Percentiles rank a stretch among this genome's conserved stretches.
Conservation (phyloP, 2,113 vertebrate genomes). For the Solea senegalensis region DNA sequence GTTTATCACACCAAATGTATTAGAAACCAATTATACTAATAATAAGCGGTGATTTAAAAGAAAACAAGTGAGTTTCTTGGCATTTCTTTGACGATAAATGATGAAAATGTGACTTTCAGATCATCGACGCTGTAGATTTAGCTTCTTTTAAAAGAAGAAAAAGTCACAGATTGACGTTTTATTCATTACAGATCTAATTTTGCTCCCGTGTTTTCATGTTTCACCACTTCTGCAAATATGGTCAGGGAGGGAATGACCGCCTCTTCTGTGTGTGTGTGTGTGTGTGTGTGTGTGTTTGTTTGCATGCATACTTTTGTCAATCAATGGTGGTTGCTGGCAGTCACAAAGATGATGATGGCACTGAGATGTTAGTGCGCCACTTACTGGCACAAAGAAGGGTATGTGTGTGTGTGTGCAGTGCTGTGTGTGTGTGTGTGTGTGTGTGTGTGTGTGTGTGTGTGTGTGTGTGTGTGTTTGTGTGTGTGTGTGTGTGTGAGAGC, state of each 20-base stretch:
- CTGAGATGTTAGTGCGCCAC: conserved; percentile 96
- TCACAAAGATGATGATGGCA: conserved; percentile 92
- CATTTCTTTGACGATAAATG: too few species aligned
- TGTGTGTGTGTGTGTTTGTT: conserved; percentile 60
- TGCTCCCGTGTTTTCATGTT: background rate
- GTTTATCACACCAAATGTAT: too few species aligned
- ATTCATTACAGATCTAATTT: background rate
- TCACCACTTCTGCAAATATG: conserved; percentile 10
- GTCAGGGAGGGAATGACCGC: conserved; percentile 42
- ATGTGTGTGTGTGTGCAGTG: conserved; percentile 20
- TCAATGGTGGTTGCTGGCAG: conserved; percentile 92
- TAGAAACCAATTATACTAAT: too few species aligned
- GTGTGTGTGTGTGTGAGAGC: conserved; percentile 34
- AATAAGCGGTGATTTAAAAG: too few species aligned
- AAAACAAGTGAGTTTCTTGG: too few species aligned
- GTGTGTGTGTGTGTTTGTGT: conserved; percentile 16
- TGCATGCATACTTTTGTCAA: conserved; percentile 87
- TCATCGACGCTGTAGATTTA: background rate
- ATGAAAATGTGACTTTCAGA: too few species aligned
- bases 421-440: conserved; percentile 25
- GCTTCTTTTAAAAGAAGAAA: conserved; percentile 13
- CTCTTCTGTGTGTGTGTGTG: conserved; percentile 38
- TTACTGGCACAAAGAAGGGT: conserved; percentile 94
- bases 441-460: conserved; percentile 11
- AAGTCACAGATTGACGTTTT: background rate